Evolutionary conservation across 1,140 invertebrate species (phyloP).

Genomic region (Apis florea): DNA sequence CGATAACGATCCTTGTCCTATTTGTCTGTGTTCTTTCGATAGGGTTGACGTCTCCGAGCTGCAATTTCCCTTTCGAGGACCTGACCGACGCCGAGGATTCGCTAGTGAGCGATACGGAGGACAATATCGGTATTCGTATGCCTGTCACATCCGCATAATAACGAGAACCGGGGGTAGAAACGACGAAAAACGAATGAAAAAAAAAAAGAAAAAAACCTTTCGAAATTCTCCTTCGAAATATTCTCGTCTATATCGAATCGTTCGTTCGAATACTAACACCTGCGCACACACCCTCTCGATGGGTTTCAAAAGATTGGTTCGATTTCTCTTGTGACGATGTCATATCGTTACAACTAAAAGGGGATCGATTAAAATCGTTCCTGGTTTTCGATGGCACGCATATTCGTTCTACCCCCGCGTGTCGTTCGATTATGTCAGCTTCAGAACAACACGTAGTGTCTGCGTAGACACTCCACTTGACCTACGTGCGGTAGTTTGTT

Average conservation of each 20-base stretch:
- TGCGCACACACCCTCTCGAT: neutral
- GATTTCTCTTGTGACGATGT: neutral
- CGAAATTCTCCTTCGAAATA: neutral
- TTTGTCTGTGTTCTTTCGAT: constrained; percentile 75
- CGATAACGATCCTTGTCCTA: constrained; percentile 63
- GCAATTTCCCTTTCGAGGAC: constrained; percentile 79
- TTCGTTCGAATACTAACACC: neutral
- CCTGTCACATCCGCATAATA: constrained; percentile 68
- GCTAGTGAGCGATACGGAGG: constrained; percentile 77
- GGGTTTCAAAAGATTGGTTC: neutral
- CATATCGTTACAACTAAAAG: constrained; percentile 24
- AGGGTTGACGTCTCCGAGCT: constrained; percentile 74
- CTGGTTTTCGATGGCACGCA: constrained; percentile 32
- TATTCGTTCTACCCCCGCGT: constrained; percentile 61
- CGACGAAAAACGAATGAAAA: neutral
- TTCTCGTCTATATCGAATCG: neutral
- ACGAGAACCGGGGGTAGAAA: constrained; percentile 73
- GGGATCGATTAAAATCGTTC: constrained; percentile 35
- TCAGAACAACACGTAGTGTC: constrained; percentile 70
- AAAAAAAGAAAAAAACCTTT: neutral
- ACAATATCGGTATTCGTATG: constrained; percentile 75
- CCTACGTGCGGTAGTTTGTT: constrained; percentile 70
- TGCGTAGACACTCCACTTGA: constrained; percentile 64
- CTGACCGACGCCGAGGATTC: constrained; percentile 78
- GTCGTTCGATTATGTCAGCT: constrained; percentile 72